Percentiles rank a stretch among this genome's conserved stretches.
Conservation (phyloP, 1,140 invertebrate species). For the Diprion similis region DNA sequence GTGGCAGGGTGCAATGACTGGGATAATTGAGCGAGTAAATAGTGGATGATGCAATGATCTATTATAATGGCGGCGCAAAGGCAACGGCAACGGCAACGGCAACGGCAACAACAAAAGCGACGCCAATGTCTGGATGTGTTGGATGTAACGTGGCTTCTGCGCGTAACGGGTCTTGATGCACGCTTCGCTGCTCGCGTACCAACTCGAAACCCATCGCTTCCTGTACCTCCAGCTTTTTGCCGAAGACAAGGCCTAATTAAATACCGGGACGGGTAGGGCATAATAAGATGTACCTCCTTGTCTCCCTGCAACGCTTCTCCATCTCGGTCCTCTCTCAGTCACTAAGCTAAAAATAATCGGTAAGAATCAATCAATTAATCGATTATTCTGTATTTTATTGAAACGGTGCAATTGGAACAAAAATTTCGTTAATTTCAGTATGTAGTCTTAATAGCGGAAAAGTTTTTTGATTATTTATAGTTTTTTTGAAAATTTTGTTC, state of each 20-base stretch:
- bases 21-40: too few relatives aligned
- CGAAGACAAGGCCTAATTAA: slow-evolving; percentile 34
- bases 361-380: background rate
- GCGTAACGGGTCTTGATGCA: slow-evolving; percentile 37
- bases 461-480: background rate
- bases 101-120: slow-evolving; percentile 20
- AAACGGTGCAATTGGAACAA: background rate
- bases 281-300: background rate
- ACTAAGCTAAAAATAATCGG: too few relatives aligned
- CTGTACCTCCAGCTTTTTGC: slow-evolving; percentile 36
- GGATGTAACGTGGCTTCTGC: background rate
- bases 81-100: too few relatives aligned
- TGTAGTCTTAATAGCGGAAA: too few relatives aligned
- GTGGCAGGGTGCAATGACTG: too few relatives aligned
- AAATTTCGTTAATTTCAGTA: too few relatives aligned
- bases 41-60: too few relatives aligned
- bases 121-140: slow-evolving; percentile 32
- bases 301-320: background rate
- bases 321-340: background rate
- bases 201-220: slow-evolving; percentile 41
- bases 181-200: slow-evolving; percentile 32
- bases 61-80: too few relatives aligned
- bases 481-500: background rate
- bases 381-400: background rate
- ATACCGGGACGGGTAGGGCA: slow-evolving; percentile 20